Evolutionary conservation across 2,888 invertebrate species (phyloP).

Genomic region (Idaea dimidiata): DNA sequence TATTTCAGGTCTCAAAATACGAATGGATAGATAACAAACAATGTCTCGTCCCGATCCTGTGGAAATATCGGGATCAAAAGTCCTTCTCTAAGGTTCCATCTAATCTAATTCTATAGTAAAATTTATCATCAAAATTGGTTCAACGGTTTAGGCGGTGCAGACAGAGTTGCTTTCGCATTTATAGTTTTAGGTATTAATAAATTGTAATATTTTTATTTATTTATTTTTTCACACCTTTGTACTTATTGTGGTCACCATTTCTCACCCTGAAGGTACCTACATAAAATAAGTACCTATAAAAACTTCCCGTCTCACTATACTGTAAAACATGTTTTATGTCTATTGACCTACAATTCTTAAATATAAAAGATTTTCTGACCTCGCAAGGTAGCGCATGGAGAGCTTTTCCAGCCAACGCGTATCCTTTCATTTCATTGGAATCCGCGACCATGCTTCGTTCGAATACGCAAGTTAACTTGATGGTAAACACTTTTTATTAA

Average conservation of each 20-base stretch:
- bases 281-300: not conserved
- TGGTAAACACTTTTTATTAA: not conserved
- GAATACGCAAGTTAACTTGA: constrained; percentile 36
- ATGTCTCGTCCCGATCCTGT: no score
- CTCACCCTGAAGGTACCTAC: not conserved
- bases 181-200: no score
- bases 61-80: no score
- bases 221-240: no score
- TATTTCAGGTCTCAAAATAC: no score
- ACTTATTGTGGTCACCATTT: not conserved
- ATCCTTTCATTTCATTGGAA: constrained; percentile 75
- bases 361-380: constrained; percentile 52
- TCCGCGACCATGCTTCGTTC: constrained; percentile 54
- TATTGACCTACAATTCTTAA: not conserved
- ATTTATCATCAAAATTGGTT: no score
- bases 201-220: no score
- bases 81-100: no score
- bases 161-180: no score
- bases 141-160: no score
- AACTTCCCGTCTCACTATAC: not conserved
- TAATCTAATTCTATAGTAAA: no score
- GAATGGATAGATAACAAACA: no score
- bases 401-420: constrained; percentile 58
- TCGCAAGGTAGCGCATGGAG: constrained; percentile 49
- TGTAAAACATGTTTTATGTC: not conserved